Base-by-base conservation (phyloP, 1,140 invertebrate species). In the Linepithema humile region DNA sequence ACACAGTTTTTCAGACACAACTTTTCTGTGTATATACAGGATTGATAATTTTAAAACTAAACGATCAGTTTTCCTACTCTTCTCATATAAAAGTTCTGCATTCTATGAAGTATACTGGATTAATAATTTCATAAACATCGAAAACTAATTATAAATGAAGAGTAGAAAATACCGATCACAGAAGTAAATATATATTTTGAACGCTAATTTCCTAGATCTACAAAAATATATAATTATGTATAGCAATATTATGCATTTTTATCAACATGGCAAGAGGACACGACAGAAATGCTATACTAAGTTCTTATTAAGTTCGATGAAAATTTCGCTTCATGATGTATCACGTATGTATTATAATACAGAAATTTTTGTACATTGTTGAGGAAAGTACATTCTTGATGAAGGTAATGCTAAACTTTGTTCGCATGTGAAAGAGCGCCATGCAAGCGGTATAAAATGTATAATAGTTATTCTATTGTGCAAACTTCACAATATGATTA, bases 221-320 rank as follows among this genome's bases (percentile, higher is more conserved):
- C 89, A 92, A 93, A 93, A 92, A 92, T 92, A 93, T 91, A 89
- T 91, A 90, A 91, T 86, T 89, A 85, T 90, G 73, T 86, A 86
- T 85, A 75, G 87, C 89, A 91, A 90, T 90, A 87, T 91, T 87
- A 91, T 87, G 88, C 85, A 91, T 85, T 91, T 83, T 88, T 90
- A 84, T 91, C 86, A 92, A 91, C 86, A 91, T 90, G 73, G 86
- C 88, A 92, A 89, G 86, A 91, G 87, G 86, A 73, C 85, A 77
- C 64, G 55, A 88, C 78, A 90, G 69, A 90, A 87, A 88, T 91
- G 86, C 59, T 89, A 65, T 86, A 90, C 78, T 84, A 83, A 86
- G 60, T 60, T 82, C 69, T 84, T 60, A 6, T 83, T 59, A 29
- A 88, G 26, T 75, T 64, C 7, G 57, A 85, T 85, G 65, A 72